These are phyloP conservation scores for Epinotia demarniana DNA, from an alignment of 2,888 invertebrate genomes.

Conservation along the genomic window DNA sequence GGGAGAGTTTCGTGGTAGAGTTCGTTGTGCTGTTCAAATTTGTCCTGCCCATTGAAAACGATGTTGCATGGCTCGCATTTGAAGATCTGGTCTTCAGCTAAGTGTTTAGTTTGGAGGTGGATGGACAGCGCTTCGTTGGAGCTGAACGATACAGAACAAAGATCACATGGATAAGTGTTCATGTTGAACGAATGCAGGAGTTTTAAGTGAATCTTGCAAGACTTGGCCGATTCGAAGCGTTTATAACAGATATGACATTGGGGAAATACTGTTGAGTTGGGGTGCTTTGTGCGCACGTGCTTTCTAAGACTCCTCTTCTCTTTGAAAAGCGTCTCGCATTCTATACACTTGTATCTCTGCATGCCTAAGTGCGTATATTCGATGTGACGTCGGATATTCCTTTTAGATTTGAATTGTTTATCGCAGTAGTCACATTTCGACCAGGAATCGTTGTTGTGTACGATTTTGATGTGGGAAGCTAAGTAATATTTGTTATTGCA, in stretches of 20 bases:
- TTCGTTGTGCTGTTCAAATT: slow-evolving; percentile 68
- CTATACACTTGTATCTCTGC: slow-evolving; percentile 72
- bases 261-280: slow-evolving; percentile 67
- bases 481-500: slow-evolving; percentile 74
- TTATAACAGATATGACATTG: slow-evolving; percentile 75
- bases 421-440: slow-evolving; percentile 74
- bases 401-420: slow-evolving; percentile 72
- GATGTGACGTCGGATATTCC: slow-evolving; percentile 72
- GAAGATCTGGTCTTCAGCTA: slow-evolving; percentile 70
- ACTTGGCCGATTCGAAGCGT: slow-evolving; percentile 74
- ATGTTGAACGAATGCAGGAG: slow-evolving; percentile 71
- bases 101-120: slow-evolving; percentile 68
- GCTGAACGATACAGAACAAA: slow-evolving; percentile 70
- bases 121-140: slow-evolving; percentile 64
- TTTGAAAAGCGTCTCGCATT: slow-evolving; percentile 74
- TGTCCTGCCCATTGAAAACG: slow-evolving; percentile 69
- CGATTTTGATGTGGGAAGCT: slow-evolving; percentile 72
- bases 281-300: slow-evolving; percentile 72
- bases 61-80: slow-evolving; percentile 74
- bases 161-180: slow-evolving; percentile 70
- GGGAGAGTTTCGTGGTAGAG: slow-evolving; percentile 55
- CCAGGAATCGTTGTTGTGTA: slow-evolving; percentile 65
- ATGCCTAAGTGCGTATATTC: slow-evolving; percentile 74
- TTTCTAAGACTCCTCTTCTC: slow-evolving; percentile 74
- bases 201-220: slow-evolving; percentile 75